Base-by-base conservation (phyloP, 2,113 vertebrate genomes). In the Bucco capensis region DNA sequence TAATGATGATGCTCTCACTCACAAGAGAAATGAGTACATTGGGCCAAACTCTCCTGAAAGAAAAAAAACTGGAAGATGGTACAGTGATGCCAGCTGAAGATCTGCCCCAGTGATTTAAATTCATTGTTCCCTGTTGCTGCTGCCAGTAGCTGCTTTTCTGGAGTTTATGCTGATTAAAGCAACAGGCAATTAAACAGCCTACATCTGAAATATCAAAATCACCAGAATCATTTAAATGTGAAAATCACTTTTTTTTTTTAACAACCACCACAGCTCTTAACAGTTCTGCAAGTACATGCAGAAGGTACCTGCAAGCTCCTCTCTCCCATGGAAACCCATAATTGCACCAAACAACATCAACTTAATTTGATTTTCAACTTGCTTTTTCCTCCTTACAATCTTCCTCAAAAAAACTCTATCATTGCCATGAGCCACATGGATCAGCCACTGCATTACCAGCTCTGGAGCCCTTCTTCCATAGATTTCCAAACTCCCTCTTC, bases 351-450 rank as follows among this genome's bases (percentile, higher is more conserved):
- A 46, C 24, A 57, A 9, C 15, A 78, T 40, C 22, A 27, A 25
- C 14, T 66, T 42, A 57, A 9, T 17, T 5, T 0, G 0, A 46
- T 11, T 69, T 69, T 42, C 18, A 58, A 2, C 24, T 73, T 50
- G 6, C 27, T 65, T 6, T 33, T 75, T 80, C 37, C 24, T 72
- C 18, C n/a, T 47, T 21, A 27, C 70, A 51, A 23, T 30, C 10
- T 33, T 76, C 8, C 21, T 16, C 14, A 2, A 0, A 21, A 54
- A 47, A 40, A 15, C 14, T 44, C 64, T 5, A 3, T 38, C 49
- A 27, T 23, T 10, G 31, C 14, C n/a, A 14, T 7, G 30, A 33
- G 30, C 57, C 0, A 15, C 14, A 10, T 1, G 0, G 3, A 11
- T 12, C 5, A 2, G 12, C 35, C 40, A 12, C 22, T 5, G 1